Base-by-base conservation (phyloP, 2,113 vertebrate genomes). In the Forbesichthys papilliferus region DNA sequence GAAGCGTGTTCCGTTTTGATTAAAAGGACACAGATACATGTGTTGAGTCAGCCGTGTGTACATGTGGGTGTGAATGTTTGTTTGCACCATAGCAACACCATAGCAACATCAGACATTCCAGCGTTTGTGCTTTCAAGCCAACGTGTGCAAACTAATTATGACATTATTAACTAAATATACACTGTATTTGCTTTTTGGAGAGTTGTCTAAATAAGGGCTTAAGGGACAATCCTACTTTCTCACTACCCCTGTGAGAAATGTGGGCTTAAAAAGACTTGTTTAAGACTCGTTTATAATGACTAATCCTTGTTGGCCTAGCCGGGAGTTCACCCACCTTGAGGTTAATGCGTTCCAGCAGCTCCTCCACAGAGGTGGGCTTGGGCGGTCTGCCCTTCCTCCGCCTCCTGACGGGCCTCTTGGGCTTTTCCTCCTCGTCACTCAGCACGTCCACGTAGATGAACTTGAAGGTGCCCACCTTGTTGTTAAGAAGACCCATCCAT, bases 381-480 rank as follows among this genome's bases (percentile, higher is more conserved):
- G 95, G 97, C 0, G 93, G 95, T 71, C 95, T 89, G 73, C 96
- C 95, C 87, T 96, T 98, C 14, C 95, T 94, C 81, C 93, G 92
- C 76, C 96, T 93, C 74, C 96, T 89, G 60, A 94, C 90, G 0
- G 96, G 94, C 20, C 96, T 92, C 75, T 96, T 99, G 0, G 96
- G 96, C 78, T 98, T 98, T 88, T 98, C 96, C 68, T 95, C 95
- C 42, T 98, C 95, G 61, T 98, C 96, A 1, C 82, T 94, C 64
- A 99, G 90, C 64, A 99, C 96, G 0, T 99, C 97, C 91, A 99
- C 96, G 1, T 99, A 99, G 87, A 99, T 98, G 87, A 99, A 99
- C 84, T 99, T 99, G 91, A 99, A 99, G 0, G 98, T 99, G 73
- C 98, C 98, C 12, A 99, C 98, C 81, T 99, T 99, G 89, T 99